phyloP scores from a whole-genome alignment of 2,888 invertebrate genomes.

The Drosophila cognata region DNA sequence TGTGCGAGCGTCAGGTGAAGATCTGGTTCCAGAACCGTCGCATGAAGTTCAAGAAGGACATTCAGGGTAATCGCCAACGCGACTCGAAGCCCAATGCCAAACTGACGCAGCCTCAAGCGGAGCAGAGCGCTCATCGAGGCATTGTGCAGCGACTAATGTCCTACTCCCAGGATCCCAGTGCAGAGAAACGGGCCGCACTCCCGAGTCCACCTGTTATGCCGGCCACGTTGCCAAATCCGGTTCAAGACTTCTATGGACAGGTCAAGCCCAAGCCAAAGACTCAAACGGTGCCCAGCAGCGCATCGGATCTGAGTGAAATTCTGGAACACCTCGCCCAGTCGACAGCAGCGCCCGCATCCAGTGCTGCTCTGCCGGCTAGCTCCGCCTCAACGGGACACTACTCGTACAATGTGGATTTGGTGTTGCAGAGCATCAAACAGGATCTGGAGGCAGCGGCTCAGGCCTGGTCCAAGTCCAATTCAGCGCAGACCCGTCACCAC shows the following conservation, averaged over 20 bases:
- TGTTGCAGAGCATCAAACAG: slow-evolving; percentile 70
- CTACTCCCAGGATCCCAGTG: slow-evolving; percentile 72
- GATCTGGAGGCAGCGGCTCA: slow-evolving; percentile 73
- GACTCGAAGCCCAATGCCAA: slow-evolving; percentile 58
- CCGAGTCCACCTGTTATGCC: slow-evolving; percentile 1
- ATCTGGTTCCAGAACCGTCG: slow-evolving; percentile 94
- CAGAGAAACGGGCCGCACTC: slow-evolving; percentile 45
- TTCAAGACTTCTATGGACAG: slow-evolving; percentile 25
- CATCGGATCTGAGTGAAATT: slow-evolving; percentile 65
- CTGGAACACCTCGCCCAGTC: slow-evolving; percentile 64
- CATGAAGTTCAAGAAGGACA: slow-evolving; percentile 90
- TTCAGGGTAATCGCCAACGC: slow-evolving; percentile 65
- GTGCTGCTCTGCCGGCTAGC: slow-evolving; percentile 6
- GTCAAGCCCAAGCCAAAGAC: slow-evolving; percentile 38
- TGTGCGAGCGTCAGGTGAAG: slow-evolving; percentile 95
- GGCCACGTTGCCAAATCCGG: slow-evolving; percentile 9
- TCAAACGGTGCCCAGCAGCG: slow-evolving; percentile 3
- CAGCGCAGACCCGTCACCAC: slow-evolving; percentile 32
- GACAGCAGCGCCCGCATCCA: slow-evolving; percentile 32
- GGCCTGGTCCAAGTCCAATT: slow-evolving; percentile 66
- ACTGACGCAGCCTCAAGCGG: slow-evolving; percentile 55
- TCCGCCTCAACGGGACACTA: slow-evolving; percentile 49
- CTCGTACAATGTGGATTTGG: slow-evolving; percentile 68
- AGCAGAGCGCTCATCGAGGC: slow-evolving; percentile 75
- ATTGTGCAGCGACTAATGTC: slow-evolving; percentile 79